These are phyloP conservation scores for Crematogaster levior DNA, from an alignment of 2,888 invertebrate species.

Conservation along the genomic window DNA sequence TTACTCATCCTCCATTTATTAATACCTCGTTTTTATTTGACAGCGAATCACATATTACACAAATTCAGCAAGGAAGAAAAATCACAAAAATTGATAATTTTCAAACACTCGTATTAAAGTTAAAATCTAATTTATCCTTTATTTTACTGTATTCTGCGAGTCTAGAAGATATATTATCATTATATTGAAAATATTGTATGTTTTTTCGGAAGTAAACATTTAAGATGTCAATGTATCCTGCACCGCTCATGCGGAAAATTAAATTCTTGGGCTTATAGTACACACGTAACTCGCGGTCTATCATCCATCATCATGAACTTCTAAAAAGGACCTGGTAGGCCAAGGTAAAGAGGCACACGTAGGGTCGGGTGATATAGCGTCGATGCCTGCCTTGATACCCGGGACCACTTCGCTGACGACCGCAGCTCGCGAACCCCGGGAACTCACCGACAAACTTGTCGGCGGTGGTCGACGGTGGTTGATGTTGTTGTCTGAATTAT, in stretches of 20 bases:
- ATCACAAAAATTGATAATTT: neutral
- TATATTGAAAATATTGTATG: neutral
- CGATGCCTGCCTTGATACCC: constrained; percentile 55
- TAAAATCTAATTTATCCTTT: neutral
- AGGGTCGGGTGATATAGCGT: constrained; percentile 57
- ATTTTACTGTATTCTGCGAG: neutral
- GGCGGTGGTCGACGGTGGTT: constrained; percentile 73
- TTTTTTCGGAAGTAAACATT: neutral
- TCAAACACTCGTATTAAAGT: neutral
- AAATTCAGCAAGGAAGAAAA: neutral
- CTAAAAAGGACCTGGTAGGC: neutral
- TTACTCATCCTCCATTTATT: neutral
- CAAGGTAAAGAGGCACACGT: constrained; percentile 81
- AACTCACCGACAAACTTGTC: constrained; percentile 52
- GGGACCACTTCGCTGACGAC: constrained; percentile 67
- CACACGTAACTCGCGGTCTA: constrained; percentile 33
- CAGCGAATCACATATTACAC: neutral
- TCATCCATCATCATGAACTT: constrained; percentile 19
- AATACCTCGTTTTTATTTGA: neutral
- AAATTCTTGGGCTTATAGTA: neutral
- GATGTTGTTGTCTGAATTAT: constrained; percentile 85
- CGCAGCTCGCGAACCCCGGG: constrained; percentile 71
- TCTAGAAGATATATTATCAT: neutral
- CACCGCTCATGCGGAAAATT: neutral
- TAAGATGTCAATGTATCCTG: neutral